Conservation (phyloP, 1,140 invertebrate species). For the Zaprionus lachaisei region DNA sequence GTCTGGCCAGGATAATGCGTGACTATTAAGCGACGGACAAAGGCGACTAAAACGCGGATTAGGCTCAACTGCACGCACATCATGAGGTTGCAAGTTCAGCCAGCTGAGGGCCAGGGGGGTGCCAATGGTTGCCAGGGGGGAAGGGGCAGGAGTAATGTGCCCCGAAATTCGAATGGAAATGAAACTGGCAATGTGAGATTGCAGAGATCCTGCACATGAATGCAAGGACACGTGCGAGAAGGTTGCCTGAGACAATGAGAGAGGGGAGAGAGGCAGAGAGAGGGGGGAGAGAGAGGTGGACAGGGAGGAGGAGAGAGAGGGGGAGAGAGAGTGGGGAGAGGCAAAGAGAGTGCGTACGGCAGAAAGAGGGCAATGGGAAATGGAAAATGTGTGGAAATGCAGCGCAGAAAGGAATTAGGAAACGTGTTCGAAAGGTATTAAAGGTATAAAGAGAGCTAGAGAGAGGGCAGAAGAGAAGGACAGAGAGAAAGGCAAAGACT, state of each 20-base stretch:
- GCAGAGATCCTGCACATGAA: constrained; percentile 32
- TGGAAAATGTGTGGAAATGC: too few species aligned
- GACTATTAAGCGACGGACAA: constrained; percentile 28
- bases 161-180: neutral
- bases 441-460: too few species aligned
- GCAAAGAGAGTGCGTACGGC: too few species aligned
- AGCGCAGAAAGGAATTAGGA: too few species aligned
- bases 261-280: too few species aligned
- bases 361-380: too few species aligned
- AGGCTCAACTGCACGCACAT: constrained; percentile 74
- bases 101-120: constrained; percentile 2
- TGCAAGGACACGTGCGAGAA: constrained; percentile 46
- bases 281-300: too few species aligned
- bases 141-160: neutral
- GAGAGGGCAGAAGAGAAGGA: too few species aligned
- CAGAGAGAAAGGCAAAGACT: too few species aligned
- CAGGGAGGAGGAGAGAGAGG: neutral
- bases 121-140: neutral
- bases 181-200: neutral
- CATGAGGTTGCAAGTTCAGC: constrained; percentile 48
- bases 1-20: constrained; percentile 31
- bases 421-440: too few species aligned
- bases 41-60: constrained; percentile 75
- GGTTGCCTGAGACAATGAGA: neutral
- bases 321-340: too few species aligned